Evolutionary conservation across 2,888 invertebrate genomes (phyloP).

Genomic region (Frankliniella intonsa): DNA sequence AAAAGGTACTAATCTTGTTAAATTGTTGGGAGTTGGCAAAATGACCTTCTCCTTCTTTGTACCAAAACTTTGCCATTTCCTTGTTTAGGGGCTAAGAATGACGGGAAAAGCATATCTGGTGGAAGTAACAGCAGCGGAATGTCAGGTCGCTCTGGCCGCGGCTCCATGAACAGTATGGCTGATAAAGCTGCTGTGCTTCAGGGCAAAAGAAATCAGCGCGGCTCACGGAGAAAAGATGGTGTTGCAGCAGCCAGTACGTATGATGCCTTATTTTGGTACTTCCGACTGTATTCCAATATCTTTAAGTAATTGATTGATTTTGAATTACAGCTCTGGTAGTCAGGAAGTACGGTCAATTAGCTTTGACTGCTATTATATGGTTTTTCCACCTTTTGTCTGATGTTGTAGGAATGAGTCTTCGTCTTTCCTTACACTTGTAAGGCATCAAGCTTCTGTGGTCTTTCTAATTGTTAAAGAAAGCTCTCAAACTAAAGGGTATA

Average conservation of each 20-base stretch:
- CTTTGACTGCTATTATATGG: conserved; percentile 62
- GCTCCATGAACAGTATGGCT: background rate
- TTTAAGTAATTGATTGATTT: conserved; percentile 31
- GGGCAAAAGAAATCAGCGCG: background rate
- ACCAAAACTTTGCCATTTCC: background rate
- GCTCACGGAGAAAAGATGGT: conserved; percentile 13
- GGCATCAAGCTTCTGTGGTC: conserved; percentile 43
- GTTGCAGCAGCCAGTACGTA: conserved; percentile 35
- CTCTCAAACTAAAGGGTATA: conserved; percentile 14
- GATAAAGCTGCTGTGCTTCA: conserved; percentile 12
- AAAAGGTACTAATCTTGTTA: conserved; percentile 30
- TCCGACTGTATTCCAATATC: background rate
- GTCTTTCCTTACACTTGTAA: conserved; percentile 67
- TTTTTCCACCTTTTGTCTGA: conserved; percentile 73
- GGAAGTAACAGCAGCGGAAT: background rate
- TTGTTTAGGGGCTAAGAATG: background rate
- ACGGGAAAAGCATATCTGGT: background rate
- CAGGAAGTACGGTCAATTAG: conserved; percentile 50
- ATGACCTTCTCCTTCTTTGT: background rate
- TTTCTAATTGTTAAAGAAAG: background rate
- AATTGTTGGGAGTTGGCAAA: background rate
- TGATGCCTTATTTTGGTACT: conserved; percentile 31
- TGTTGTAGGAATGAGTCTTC: conserved; percentile 71
- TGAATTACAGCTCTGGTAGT: conserved; percentile 44
- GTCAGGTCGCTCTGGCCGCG: background rate